These are phyloP conservation scores for Seira musarum DNA, from an alignment of 2,888 invertebrate genomes.

Conservation along the genomic window DNA sequence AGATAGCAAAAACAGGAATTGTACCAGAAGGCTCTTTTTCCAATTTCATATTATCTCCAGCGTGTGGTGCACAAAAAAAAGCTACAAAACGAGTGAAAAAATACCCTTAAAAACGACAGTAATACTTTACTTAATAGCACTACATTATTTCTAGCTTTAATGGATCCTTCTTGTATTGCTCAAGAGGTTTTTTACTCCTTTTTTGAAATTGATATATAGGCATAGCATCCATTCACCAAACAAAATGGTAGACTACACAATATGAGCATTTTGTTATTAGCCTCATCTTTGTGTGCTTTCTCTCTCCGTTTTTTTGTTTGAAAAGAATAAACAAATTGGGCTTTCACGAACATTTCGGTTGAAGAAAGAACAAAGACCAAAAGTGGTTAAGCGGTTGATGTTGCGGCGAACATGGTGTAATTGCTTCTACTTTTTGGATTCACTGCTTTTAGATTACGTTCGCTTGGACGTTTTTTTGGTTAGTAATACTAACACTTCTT, in stretches of 20 bases:
- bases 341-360: not conserved
- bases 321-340: not conserved
- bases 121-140: not conserved
- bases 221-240: not conserved
- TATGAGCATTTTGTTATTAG: not conserved
- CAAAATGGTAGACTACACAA: too few relatives aligned
- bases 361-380: not conserved
- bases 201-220: not conserved
- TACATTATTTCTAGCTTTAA: not conserved
- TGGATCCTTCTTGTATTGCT: not conserved
- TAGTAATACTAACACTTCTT: too few relatives aligned
- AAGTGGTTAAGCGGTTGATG: not conserved
- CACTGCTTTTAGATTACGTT: too few relatives aligned
- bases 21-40: slow-evolving; percentile 15
- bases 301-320: too few relatives aligned
- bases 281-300: not conserved
- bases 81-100: not conserved
- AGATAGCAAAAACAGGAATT: slow-evolving; percentile 1
- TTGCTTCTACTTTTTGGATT: slow-evolving; percentile 16
- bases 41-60: slow-evolving; percentile 16
- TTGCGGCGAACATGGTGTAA: slow-evolving; percentile 17
- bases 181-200: not conserved
- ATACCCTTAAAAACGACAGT: not conserved
- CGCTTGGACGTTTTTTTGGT: too few relatives aligned
- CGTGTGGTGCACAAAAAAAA: too few relatives aligned